Base-by-base conservation (phyloP, 2,888 invertebrate genomes). In the Pantelozetes paolii region DNA sequence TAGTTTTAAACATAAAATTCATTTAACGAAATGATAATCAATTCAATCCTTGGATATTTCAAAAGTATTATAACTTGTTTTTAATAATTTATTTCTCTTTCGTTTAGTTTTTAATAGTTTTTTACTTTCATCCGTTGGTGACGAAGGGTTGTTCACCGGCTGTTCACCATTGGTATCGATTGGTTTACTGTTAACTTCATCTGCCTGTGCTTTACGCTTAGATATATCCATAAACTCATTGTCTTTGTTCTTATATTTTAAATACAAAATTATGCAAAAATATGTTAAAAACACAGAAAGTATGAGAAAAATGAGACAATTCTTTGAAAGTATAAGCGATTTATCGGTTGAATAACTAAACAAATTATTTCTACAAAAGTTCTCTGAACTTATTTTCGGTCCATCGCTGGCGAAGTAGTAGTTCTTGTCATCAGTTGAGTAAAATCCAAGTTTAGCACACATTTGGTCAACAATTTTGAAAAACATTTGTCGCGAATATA, bases 391-490 rank as follows among this genome's bases (percentile, higher is more conserved):
- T 8, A 28, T 5, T 28, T 57, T 57, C 5, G 23, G 57, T 11
- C 57, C 57, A 57, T 28, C 28, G 11, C 57, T 57, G 28, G 28
- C 8, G 13, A 26, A 28, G 15, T 57, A 57, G 28, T 20, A 1
- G 2, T 57, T 20, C 23, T 57, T 18, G 2, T 57, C 28, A 13
- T 5, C 28, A 28, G 28, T 3, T 2, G 23, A 23, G 13, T 28
- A 28, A 11, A 57, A 57, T 13, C 57, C 57, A 26, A 57, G 57
- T 57, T 57, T 57, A 28, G 57, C 57, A 13, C 57, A 57, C 57
- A 57, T 57, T 23, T 28, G 57, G 57, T 57, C 57, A 18, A 57
- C 13, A 28, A 57, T 28, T 23, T 13, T 23, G 5, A 57, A 15
- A 11, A 57, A 57, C 20, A 20, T 57, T 20, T 28, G 57, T 28